Evolutionary conservation across 2,888 invertebrate species (phyloP), one percentile per base, ranked within the genome.

Genomic region (Chironomus riparius): DNA sequence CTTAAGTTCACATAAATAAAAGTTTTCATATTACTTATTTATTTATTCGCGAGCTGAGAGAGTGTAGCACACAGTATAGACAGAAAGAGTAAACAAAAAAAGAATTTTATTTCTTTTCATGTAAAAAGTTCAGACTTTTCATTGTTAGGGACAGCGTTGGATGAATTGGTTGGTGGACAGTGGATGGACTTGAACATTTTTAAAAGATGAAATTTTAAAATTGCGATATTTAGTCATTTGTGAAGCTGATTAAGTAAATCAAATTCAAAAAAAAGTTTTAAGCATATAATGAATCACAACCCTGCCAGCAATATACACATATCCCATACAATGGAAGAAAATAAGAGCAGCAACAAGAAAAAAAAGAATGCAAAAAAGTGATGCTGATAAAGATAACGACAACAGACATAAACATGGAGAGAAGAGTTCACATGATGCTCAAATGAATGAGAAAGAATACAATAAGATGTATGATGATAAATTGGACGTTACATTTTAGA

Each of bases 361-460:
- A 24, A 21, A 24, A 65, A 65, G 65, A 68, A 68, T 68, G n/a
- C 47, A 50, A 71, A 38, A 28, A 38, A 50, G 24, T 22, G 50
- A 71, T 22, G 18, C 47, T 72, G 61, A 72, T 72, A 72, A 72
- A 72, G 72, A 72, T 61, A 72, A 72, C 61, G 24, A 72, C 15
- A 22, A 50, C 61, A 62, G 47, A 22, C 61, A 28, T 28, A 7
- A 15, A 28, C 10, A 15, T 28, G 5, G 21, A 65, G 15, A 18
- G 50, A 50, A 50, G 50, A 50, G 50, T 50, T 50, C 38, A 38
- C 38, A 38, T 38, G 38, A 15, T 50, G 56, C 15, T 56, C 56
- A 18, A 56, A 56, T 18, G 38, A 38, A 38, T 38, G 10, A 38
- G 38, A 38, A 38, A 38, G 38, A 38, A 38, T 38, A 38, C 38